Evolutionary conservation across 2,797 vertebrate species (phyloP).

Genomic region (Peromyscus attwateri): DNA sequence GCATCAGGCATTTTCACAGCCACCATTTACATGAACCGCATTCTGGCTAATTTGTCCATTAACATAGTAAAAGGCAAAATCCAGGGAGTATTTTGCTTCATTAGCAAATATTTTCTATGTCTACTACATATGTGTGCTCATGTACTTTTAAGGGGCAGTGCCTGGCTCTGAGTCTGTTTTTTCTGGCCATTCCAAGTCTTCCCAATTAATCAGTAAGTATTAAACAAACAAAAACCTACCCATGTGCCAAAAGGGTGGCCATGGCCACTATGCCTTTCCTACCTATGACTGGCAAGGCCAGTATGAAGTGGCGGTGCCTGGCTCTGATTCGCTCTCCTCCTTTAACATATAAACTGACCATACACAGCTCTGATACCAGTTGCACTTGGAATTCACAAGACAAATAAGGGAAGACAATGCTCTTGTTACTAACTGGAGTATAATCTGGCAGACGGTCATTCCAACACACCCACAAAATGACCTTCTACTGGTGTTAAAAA

Average conservation of each 20-base stretch:
- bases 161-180: background rate
- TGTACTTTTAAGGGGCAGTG: background rate
- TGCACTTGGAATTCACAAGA: conserved; percentile 45
- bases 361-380: background rate
- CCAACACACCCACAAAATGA: conserved; percentile 76
- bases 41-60: background rate
- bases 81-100: conserved; percentile 22
- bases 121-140: background rate
- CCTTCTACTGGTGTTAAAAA: conserved; percentile 66
- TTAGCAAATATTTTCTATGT: background rate
- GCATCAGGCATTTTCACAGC: background rate
- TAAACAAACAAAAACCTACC: background rate
- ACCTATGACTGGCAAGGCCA: background rate
- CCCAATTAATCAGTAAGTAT: conserved; percentile 23
- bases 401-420: conserved; percentile 49
- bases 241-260: background rate
- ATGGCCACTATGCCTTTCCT: background rate
- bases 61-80: conserved; percentile 15
- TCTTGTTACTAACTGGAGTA: conserved; percentile 35
- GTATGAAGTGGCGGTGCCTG: background rate
- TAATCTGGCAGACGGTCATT: conserved; percentile 56
- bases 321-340: background rate
- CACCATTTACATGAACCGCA: conserved; percentile 18
- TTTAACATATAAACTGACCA: conserved; percentile 41
- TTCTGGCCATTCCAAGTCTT: conserved; percentile 23